Base-by-base conservation (phyloP, 2,113 vertebrate species). In the Egretta garzetta region DNA sequence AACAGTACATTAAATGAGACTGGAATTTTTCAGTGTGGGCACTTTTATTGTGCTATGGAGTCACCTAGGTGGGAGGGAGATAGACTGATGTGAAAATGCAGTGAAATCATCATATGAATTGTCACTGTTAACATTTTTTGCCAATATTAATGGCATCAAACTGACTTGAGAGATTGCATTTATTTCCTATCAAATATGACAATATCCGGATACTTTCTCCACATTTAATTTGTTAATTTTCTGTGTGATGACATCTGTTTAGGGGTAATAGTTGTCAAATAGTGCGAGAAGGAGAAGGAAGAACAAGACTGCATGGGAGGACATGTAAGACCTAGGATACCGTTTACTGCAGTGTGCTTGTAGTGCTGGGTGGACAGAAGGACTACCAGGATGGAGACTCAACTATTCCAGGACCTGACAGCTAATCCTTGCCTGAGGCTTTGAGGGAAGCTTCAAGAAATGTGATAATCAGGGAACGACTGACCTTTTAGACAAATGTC, bases 381-480 rank as follows among this genome's bases (percentile, higher is more conserved):
- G 72, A 66, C 43, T 56, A 71, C 33, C 66, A 86, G 55, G n/a
- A 43, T 79, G 73, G 70, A 88, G 35, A 47, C 52, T 76, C 49
- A 70, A 2, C 49, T 83, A 4, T 43, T 88, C 49, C 58, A 86
- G 86, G 55, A 80, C 47, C 52, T 82, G 66, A 71, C 75, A 79
- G 63, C 58, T 47, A 45, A 72, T 82, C 62, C 18, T 16, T 80
- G 60, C 62, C 76, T 55, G 71, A 64, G 58, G 49, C 67, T 84
- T 90, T 92, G 72, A 93, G 43, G 33, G n/a, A 88, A 92, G 30
- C 33, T 66, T 86, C 58, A 88, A 72, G 68, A 93, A 84, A 81
- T 55, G 32, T 81, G 73, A 79, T 73, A 79, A 93, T 76, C 4
- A 5, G 64, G 27, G 53, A 92, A 73, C 0, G 0, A 53, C 0